A percentile compares a stretch with the other conserved stretches of the same genome.
phyloP scores from a whole-genome alignment of 2,888 invertebrate genomes.

The Ormyrus thymus region DNA sequence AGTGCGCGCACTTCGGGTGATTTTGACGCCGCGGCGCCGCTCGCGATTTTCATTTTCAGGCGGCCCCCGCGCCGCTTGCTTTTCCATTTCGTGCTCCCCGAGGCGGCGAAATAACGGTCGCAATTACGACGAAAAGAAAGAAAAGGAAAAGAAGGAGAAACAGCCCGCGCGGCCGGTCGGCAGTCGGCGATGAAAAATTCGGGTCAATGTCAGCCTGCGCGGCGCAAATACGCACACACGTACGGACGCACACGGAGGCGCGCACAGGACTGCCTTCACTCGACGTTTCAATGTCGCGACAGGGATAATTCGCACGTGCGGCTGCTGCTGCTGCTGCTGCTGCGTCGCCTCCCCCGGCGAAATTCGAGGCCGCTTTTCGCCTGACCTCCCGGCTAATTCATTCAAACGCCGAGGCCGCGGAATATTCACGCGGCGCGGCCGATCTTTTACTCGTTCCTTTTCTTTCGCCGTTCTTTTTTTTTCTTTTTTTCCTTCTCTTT shows the following conservation, averaged over 20 bases:
- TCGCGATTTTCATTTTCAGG: conserved; percentile 26
- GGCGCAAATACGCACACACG: too few species aligned
- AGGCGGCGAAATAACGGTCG: conserved; percentile 30
- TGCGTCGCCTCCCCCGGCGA: neutral
- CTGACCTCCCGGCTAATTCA: too few species aligned
- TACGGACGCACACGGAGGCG: too few species aligned
- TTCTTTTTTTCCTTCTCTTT: too few species aligned
- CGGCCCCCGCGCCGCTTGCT: neutral
- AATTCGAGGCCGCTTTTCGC: conserved; percentile 15
- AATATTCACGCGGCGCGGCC: too few species aligned
- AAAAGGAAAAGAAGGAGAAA: conserved; percentile 6
- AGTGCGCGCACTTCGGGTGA: conserved; percentile 26
- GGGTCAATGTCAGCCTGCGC: conserved; percentile 73
- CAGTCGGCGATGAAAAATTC: conserved; percentile 64
- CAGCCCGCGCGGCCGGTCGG: conserved; percentile 27
- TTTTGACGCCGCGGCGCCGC: conserved; percentile 41
- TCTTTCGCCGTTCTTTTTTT: too few species aligned
- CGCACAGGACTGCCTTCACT: conserved; percentile 1
- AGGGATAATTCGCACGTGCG: too few species aligned
- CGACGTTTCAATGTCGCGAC: conserved; percentile 55
- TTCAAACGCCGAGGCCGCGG: too few species aligned
- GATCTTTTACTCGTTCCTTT: too few species aligned
- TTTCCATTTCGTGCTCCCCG: neutral
- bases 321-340: too few species aligned
- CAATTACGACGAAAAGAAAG: conserved; percentile 9